Conservation (phyloP, 2,113 vertebrate genomes). For the Promerops cafer region DNA sequence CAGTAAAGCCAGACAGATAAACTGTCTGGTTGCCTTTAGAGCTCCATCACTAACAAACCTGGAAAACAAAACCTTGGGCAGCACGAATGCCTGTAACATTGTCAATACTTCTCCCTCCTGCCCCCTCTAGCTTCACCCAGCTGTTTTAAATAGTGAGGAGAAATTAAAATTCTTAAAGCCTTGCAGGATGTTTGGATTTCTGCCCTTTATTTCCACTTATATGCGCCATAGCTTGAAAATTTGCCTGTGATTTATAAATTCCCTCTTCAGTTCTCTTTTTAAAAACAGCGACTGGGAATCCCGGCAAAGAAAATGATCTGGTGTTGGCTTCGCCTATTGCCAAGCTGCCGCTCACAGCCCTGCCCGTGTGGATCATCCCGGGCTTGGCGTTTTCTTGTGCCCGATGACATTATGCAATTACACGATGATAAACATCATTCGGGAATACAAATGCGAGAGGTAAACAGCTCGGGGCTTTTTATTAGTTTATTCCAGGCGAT, state of each 20-base stretch:
- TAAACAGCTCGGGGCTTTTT: constrained; percentile 84
- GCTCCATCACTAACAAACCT: background rate
- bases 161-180: constrained; percentile 61
- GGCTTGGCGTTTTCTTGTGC: background rate
- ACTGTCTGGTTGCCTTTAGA: background rate
- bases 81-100: background rate
- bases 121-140: constrained; percentile 39
- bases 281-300: background rate
- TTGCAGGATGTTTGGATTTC: constrained; percentile 56
- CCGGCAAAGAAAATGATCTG: background rate
- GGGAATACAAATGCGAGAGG: constrained; percentile 74
- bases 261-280: background rate
- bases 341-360: background rate
- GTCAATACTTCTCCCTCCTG: background rate
- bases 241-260: constrained; percentile 29
- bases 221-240: constrained; percentile 23
- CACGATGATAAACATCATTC: constrained; percentile 52
- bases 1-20: background rate
- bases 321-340: constrained; percentile 26
- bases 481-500: constrained; percentile 90
- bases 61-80: constrained; percentile 19
- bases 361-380: background rate
- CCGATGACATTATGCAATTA: constrained; percentile 37
- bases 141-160: constrained; percentile 58
- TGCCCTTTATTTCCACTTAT: constrained; percentile 57